These are phyloP conservation scores for Lacanobia oleracea DNA, from an alignment of 2,888 invertebrate species.

Conservation along the genomic window DNA sequence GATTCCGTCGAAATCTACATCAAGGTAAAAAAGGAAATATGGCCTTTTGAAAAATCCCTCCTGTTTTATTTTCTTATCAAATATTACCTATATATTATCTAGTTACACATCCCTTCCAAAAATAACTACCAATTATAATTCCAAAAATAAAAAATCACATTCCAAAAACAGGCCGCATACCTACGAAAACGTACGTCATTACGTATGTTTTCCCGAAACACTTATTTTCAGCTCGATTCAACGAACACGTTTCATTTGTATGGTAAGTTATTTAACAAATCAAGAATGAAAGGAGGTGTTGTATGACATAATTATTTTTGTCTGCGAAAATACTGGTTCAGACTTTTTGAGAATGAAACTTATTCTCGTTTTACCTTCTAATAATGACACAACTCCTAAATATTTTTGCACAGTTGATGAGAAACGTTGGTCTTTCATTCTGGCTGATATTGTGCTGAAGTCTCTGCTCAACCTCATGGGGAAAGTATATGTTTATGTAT, in stretches of 20 bases:
- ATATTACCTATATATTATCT: neutral
- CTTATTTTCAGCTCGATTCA: slow-evolving; percentile 9
- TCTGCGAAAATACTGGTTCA: too few relatives aligned
- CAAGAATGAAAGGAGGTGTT: neutral
- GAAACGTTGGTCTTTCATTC: too few relatives aligned
- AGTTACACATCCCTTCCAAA: neutral
- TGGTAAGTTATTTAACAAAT: slow-evolving; percentile 8
- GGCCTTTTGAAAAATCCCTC: too few relatives aligned
- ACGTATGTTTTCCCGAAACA: slow-evolving; percentile 5
- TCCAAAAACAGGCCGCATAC: neutral
- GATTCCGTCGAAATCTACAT: too few relatives aligned
- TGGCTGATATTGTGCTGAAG: too few relatives aligned
- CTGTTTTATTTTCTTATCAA: neutral
- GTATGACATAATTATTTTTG: neutral
- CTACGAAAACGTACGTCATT: neutral
- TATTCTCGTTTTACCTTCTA: too few relatives aligned
- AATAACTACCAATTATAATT: slow-evolving; percentile 16
- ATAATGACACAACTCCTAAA: too few relatives aligned
- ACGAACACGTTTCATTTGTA: slow-evolving; percentile 4
- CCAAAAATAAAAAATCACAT: neutral
- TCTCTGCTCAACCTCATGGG: too few relatives aligned
- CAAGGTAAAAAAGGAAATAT: too few relatives aligned
- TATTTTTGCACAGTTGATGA: too few relatives aligned
- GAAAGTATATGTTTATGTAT: too few relatives aligned
- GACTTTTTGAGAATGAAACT: neutral